Evolutionary conservation across 1,140 invertebrate genomes (phyloP).

Genomic region (Pseudomyrmex sp.): DNA sequence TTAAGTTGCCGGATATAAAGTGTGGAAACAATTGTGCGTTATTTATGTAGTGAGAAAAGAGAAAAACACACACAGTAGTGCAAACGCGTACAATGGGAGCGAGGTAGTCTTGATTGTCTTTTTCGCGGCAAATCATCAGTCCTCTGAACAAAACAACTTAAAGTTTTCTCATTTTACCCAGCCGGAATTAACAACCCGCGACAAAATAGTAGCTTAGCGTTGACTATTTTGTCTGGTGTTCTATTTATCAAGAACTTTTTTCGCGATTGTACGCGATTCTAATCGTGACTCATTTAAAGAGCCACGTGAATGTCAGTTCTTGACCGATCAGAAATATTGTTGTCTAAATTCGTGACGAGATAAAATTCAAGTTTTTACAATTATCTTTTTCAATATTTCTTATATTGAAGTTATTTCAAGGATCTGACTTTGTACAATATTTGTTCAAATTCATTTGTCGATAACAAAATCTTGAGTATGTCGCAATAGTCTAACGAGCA

Average conservation of each 20-base stretch:
- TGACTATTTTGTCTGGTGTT: constrained; percentile 45
- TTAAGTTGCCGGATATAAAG: neutral
- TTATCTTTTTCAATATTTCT: neutral
- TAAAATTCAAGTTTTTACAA: neutral
- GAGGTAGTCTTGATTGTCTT: constrained; percentile 33
- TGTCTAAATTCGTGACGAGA: neutral
- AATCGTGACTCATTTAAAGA: neutral
- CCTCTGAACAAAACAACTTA: constrained; percentile 26
- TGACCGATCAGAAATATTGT: too few relatives aligned
- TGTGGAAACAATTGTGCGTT: constrained; percentile 26
- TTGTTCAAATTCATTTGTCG: neutral
- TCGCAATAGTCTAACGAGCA: constrained; percentile 45
- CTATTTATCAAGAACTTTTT: constrained; percentile 3
- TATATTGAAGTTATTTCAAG: neutral
- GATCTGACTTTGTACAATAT: constrained; percentile 1
- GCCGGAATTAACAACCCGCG: constrained; percentile 39
- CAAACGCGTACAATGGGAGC: constrained; percentile 29
- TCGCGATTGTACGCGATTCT: neutral
- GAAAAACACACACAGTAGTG: neutral
- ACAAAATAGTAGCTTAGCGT: constrained; percentile 23
- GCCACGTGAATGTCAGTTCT: too few relatives aligned
- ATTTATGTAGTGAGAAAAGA: constrained; percentile 48
- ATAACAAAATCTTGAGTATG: constrained; percentile 44
- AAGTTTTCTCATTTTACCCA: constrained; percentile 53
- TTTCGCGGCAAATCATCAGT: constrained; percentile 28